Conservation (phyloP, 1,140 invertebrate genomes). For the fruit fly (Drosophila melanogaster) region Release_6_plus_ISO1_MT NT_033779.5:12805001-12805500, state of each 20-base stretch:
- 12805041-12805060: conserved; percentile 39
- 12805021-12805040: conserved; percentile 74
- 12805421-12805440: conserved; percentile 29
- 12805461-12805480: conserved; percentile 68
- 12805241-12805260: conserved; percentile 47
- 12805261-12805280: conserved; percentile 27
- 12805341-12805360: no score
- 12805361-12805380: not conserved
- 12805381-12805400: conserved; percentile 35
- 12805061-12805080: conserved; percentile 12
- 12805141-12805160: conserved; percentile 41
- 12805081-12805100: conserved; percentile 13
- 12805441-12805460: conserved; percentile 50
- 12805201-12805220: conserved; percentile 78
- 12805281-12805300: conserved; percentile 46
- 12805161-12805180: conserved; percentile 46
- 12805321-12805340: conserved; percentile 16
- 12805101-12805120: not conserved
- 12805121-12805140: conserved; percentile 7
- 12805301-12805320: conserved; percentile 3
- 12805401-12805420: conserved; percentile 58
- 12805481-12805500: conserved; percentile 50
- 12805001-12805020: conserved; percentile 50
- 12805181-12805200: conserved; percentile 64
- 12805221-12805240: conserved; percentile 72